phyloP scores from a whole-genome alignment of 2,888 invertebrate genomes.

The Carabus problematicus region DNA sequence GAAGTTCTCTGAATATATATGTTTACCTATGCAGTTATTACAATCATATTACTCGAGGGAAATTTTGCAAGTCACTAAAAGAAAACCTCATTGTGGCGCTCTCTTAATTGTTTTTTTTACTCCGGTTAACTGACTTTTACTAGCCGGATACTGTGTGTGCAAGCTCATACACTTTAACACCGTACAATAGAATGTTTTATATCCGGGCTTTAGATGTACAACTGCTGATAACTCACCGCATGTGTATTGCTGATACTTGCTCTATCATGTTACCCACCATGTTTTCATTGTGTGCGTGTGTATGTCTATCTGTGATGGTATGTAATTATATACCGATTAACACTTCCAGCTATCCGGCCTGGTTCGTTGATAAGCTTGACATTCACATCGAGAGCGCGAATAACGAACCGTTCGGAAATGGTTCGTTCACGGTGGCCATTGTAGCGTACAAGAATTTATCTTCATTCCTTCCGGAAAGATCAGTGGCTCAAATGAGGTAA shows the following conservation, averaged over 20 bases:
- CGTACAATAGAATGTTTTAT: not conserved
- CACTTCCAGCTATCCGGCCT: constrained; percentile 60
- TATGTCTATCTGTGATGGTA: constrained; percentile 18
- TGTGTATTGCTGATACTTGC: too few relatives aligned
- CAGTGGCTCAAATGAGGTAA: constrained; percentile 70
- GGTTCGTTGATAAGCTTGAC: constrained; percentile 59
- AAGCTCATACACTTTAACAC: not conserved
- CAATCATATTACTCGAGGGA: too few relatives aligned
- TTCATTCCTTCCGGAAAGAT: constrained; percentile 67
- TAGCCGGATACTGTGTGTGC: not conserved
- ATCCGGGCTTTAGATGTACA: not conserved
- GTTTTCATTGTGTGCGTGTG: too few relatives aligned
- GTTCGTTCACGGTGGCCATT: constrained; percentile 54
- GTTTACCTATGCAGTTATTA: not conserved
- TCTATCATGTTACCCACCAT: too few relatives aligned
- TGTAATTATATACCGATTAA: not conserved
- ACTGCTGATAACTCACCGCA: too few relatives aligned
- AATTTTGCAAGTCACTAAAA: too few relatives aligned
- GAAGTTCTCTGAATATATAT: not conserved
- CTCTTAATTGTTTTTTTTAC: too few relatives aligned
- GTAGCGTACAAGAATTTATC: constrained; percentile 71
- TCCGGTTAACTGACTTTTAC: not conserved
- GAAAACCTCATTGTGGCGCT: too few relatives aligned
- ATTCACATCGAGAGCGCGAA: constrained; percentile 52
- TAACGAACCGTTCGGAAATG: constrained; percentile 46